Percentiles rank a stretch among this genome's conserved stretches.
These are phyloP conservation scores for Paracentrotus lividus DNA, from an alignment of 53 echinoderm and acorn worm genomes.

Conservation along the genomic window DNA sequence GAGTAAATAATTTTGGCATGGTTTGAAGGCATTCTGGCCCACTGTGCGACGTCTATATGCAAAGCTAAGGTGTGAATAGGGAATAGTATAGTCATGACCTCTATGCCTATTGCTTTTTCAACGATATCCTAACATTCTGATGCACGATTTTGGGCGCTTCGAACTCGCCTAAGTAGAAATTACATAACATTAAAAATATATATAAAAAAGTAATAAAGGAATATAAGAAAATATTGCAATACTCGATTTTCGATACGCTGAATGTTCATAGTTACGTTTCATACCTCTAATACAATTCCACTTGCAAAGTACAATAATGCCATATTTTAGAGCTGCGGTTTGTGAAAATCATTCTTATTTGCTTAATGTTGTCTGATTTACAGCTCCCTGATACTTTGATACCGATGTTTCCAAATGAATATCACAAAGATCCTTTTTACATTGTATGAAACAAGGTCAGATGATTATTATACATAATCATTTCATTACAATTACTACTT, in stretches of 20 bases:
- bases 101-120: conserved; percentile 21
- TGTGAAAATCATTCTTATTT: not conserved
- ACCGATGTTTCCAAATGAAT: not conserved
- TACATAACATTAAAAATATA: too few species aligned
- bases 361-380: not conserved
- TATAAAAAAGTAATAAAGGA: too few species aligned
- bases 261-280: too few species aligned
- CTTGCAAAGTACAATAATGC: not conserved
- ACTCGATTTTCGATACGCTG: too few species aligned
- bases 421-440: too few species aligned
- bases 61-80: conserved; percentile 15
- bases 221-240: not conserved
- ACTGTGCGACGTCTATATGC: not conserved
- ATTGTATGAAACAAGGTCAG: too few species aligned
- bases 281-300: not conserved
- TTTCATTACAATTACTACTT: too few species aligned
- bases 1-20: too few species aligned
- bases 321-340: not conserved
- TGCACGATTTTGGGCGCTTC: not conserved
- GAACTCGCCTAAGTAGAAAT: too few species aligned
- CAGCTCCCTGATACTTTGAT: not conserved
- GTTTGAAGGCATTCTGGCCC: too few species aligned
- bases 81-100: not conserved
- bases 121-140: not conserved
- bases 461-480: too few species aligned